Conservation (phyloP, 2,113 vertebrate genomes). For the Mionectes macconnelli region DNA sequence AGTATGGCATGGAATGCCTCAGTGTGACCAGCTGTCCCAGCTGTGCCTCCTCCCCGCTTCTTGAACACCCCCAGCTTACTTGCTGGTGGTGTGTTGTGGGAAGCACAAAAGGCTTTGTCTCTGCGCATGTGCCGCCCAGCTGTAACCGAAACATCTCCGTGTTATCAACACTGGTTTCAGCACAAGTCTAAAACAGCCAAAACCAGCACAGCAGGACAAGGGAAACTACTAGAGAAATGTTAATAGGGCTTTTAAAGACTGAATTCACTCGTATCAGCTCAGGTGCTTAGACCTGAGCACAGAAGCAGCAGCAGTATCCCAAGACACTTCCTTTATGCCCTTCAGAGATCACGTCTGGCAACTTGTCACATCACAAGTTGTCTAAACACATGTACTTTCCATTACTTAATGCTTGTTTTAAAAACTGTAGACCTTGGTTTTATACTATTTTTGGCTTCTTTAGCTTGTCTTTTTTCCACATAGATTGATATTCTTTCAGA, state of each 20-base stretch:
- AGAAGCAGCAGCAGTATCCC: background rate
- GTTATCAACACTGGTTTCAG: background rate
- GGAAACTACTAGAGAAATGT: background rate
- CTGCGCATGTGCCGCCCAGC: background rate
- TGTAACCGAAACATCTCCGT: background rate
- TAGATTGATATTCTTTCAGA: background rate
- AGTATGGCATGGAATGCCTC: background rate
- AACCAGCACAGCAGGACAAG: background rate
- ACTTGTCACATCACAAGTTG: background rate
- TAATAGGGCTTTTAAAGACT: background rate
- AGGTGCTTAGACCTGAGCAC: background rate
- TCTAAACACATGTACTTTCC: background rate
- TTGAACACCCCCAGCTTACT: background rate
- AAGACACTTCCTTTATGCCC: background rate
- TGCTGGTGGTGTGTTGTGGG: background rate
- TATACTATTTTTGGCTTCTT: background rate
- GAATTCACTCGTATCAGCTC: background rate
- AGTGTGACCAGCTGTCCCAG: background rate
- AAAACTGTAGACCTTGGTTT: background rate
- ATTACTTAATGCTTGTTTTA: background rate
- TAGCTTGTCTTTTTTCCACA: background rate
- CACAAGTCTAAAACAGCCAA: background rate
- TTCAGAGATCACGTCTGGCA: background rate
- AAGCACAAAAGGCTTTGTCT: background rate
- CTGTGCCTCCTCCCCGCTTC: background rate